Conservation (phyloP, 2,888 invertebrate species). For the Trichopoda pennipes region DNA sequence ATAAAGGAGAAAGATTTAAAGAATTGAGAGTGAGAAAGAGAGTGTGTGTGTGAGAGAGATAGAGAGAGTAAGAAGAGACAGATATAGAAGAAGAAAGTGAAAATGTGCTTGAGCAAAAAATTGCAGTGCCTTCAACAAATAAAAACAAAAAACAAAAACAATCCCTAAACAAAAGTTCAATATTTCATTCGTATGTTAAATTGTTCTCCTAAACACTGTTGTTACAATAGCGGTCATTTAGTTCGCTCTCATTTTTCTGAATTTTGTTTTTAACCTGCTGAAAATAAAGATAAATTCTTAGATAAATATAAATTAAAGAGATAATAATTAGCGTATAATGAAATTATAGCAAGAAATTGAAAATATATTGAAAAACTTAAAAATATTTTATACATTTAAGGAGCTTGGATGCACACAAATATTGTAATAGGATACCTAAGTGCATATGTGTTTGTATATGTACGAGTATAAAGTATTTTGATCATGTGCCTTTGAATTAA, state of each 20-base stretch:
- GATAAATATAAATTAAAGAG: conserved; percentile 33
- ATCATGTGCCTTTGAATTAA: conserved; percentile 31
- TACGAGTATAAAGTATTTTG: conserved; percentile 25
- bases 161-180: conserved; percentile 62
- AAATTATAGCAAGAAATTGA: conserved; percentile 28
- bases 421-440: background rate
- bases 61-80: conserved; percentile 21
- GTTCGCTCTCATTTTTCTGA: conserved; percentile 45
- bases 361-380: conserved; percentile 26
- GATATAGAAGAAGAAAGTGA: conserved; percentile 25
- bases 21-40: conserved; percentile 21
- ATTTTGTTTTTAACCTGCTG: conserved; percentile 45
- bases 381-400: conserved; percentile 40
- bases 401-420: conserved; percentile 64
- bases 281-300: conserved; percentile 57
- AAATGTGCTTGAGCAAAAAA: conserved; percentile 70
- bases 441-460: conserved; percentile 41
- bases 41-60: conserved; percentile 18
- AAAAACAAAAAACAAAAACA: conserved; percentile 5
- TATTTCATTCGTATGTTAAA: conserved; percentile 25
- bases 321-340: conserved; percentile 40
- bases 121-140: conserved; percentile 63
- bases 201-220: conserved; percentile 45
- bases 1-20: conserved; percentile 12
- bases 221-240: conserved; percentile 54